Conservation (phyloP, 2,888 invertebrate species). For the Nephrotoma appendiculata region DNA sequence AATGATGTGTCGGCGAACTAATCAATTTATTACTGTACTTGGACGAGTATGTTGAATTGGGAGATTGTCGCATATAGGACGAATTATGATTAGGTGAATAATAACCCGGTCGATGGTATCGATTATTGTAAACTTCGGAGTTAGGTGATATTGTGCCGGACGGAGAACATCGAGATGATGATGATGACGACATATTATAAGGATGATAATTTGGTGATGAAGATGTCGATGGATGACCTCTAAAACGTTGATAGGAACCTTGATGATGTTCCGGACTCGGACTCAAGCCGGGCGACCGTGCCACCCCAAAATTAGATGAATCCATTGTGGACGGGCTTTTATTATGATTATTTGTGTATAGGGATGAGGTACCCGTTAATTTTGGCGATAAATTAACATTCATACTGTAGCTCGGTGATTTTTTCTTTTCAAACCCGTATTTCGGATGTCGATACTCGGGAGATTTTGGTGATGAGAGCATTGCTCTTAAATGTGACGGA, state of each 20-base stretch:
- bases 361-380: neutral
- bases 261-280: slow-evolving; percentile 13
- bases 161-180: slow-evolving; percentile 6
- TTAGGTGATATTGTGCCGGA: slow-evolving; percentile 2
- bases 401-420: neutral
- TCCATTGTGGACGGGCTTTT: slow-evolving; percentile 9
- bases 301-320: slow-evolving; percentile 9
- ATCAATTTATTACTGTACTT: slow-evolving; percentile 2
- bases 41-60: slow-evolving; percentile 9
- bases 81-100: slow-evolving; percentile 15
- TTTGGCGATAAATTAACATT: slow-evolving; percentile 6
- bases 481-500: slow-evolving; percentile 22
- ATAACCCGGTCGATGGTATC: slow-evolving; percentile 12
- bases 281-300: slow-evolving; percentile 12
- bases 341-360: slow-evolving; percentile 8
- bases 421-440: slow-evolving; percentile 16
- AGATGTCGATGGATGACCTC: neutral
- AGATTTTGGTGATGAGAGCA: slow-evolving; percentile 32
- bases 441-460: slow-evolving; percentile 20
- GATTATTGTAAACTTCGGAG: slow-evolving; percentile 5
- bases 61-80: slow-evolving; percentile 19
- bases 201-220: slow-evolving; percentile 4
- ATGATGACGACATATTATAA: neutral
- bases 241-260: neutral
- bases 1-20: slow-evolving; percentile 3